Percentiles rank a stretch among this genome's conserved stretches.
phyloP scores from a whole-genome alignment of 2,888 invertebrate species.

The Apotomis turbidana region DNA sequence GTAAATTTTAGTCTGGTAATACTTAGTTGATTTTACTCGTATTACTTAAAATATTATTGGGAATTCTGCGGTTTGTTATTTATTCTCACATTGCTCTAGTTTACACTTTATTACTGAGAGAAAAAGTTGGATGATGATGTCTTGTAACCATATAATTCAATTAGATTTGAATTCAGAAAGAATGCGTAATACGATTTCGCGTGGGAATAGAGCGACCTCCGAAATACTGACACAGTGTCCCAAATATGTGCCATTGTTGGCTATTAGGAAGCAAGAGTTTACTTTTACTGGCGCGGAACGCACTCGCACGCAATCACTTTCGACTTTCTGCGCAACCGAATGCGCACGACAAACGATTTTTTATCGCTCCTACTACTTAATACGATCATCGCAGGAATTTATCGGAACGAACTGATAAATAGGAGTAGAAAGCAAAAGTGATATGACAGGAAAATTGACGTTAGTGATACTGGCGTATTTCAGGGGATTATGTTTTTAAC shows the following conservation, averaged over 20 bases:
- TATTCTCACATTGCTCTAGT: not conserved
- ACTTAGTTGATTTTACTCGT: too few species aligned
- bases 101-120: not conserved
- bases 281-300: conserved; percentile 75
- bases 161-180: conserved; percentile 2
- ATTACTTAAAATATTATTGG: too few species aligned
- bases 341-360: conserved; percentile 49
- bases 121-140: not conserved
- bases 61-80: not conserved
- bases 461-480: conserved; percentile 26
- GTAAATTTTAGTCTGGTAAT: too few species aligned
- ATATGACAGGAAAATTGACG: conserved; percentile 35
- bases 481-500: conserved; percentile 17
- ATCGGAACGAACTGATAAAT: conserved; percentile 50
- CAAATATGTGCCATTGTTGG: conserved; percentile 56
- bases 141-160: conserved; percentile 2
- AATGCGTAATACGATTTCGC: conserved; percentile 34
- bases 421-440: conserved; percentile 50
- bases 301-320: conserved; percentile 77
- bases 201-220: conserved; percentile 58
- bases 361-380: conserved; percentile 45
- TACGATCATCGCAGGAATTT: conserved; percentile 50
- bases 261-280: conserved; percentile 72
- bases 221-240: conserved; percentile 61
- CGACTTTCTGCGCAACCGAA: conserved; percentile 67